Evolutionary conservation across 2,113 vertebrate genomes (phyloP).

Genomic region (Misgurnus anguillicaudatus): DNA sequence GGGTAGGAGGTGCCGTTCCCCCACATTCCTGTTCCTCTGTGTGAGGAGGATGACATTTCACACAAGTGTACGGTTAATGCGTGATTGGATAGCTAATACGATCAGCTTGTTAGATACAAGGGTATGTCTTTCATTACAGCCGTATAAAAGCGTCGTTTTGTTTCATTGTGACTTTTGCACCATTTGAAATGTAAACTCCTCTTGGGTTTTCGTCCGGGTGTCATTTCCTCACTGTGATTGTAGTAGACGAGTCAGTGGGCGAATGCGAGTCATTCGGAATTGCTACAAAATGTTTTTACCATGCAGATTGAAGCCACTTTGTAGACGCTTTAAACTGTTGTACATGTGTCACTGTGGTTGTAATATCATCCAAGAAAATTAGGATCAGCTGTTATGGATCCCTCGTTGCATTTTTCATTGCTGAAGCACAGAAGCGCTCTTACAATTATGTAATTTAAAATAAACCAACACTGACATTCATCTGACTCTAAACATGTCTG

Average conservation of each 20-base stretch:
- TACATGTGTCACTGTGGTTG: background rate
- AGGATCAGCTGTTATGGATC: too few species aligned
- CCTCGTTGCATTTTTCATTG: too few species aligned
- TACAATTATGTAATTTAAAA: too few species aligned
- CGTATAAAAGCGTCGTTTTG: background rate
- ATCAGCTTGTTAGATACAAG: background rate
- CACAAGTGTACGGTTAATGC: conserved; percentile 16
- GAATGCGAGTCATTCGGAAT: conserved; percentile 8
- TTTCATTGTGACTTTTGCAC: background rate
- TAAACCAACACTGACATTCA: too few species aligned
- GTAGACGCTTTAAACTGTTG: background rate
- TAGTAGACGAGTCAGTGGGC: background rate
- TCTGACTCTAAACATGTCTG: too few species aligned
- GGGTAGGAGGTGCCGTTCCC: conserved; percentile 24
- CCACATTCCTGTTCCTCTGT: conserved; percentile 24
- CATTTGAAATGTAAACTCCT: background rate
- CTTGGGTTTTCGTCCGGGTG: background rate
- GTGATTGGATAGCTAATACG: conserved; percentile 1
- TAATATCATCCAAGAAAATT: background rate
- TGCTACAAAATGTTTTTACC: too few species aligned
- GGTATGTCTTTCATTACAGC: background rate
- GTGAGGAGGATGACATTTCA: conserved; percentile 8
- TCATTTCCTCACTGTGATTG: background rate
- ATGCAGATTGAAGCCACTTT: conserved; percentile 12
- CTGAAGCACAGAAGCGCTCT: too few species aligned